Conservation (phyloP, 2,113 vertebrate genomes). For the Microcebus tavaratra region DNA sequence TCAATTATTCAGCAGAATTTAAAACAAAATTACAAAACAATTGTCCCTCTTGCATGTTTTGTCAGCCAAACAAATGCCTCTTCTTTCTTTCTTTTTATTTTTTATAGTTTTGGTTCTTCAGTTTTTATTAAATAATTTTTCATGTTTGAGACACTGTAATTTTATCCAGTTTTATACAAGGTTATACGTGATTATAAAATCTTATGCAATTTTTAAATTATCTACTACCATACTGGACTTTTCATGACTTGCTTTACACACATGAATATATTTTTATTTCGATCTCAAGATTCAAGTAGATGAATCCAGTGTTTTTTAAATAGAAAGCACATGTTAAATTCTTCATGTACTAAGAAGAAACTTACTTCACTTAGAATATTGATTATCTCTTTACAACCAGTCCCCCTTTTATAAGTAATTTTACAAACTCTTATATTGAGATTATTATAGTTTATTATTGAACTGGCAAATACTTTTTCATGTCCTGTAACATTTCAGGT, state of each 20-base stretch:
- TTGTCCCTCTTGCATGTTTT: background rate
- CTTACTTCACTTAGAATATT: background rate
- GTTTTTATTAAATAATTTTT: background rate
- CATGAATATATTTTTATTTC: background rate
- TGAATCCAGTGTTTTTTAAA: background rate
- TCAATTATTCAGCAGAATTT: background rate
- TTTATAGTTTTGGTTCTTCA: background rate
- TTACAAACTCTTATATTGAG: background rate
- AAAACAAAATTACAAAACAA: background rate
- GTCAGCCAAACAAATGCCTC: background rate
- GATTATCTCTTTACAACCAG: background rate
- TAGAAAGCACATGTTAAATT: constrained; percentile 6
- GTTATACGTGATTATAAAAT: background rate
- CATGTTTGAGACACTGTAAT: background rate
- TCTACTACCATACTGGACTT: background rate
- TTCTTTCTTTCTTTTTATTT: background rate
- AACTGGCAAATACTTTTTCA: background rate
- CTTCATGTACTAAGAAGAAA: background rate
- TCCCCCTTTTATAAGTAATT: background rate
- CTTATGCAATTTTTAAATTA: background rate
- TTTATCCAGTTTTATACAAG: background rate
- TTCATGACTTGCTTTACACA: background rate
- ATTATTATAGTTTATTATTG: background rate
- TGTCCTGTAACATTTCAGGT: background rate
- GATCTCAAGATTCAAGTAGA: background rate